Evolutionary conservation across 2,888 invertebrate genomes (phyloP).

Genomic region (Temnothorax ravouxi): DNA sequence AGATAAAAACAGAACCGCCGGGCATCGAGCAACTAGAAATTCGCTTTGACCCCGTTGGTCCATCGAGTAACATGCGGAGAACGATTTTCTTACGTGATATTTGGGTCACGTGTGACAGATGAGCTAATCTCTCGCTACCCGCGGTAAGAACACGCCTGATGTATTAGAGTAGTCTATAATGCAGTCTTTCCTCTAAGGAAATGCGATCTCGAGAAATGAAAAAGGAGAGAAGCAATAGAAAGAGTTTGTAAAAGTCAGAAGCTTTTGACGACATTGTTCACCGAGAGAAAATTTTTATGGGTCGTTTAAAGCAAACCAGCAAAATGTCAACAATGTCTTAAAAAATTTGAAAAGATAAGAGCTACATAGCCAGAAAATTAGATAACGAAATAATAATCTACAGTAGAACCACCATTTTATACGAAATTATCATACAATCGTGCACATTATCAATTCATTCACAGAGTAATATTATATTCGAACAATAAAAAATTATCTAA

Average conservation of each 20-base stretch:
- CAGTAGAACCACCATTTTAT: background rate
- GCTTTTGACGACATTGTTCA: background rate
- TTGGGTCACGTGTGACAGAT: slow-evolving; percentile 51
- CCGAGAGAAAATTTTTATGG: background rate
- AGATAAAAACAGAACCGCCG: slow-evolving; percentile 16
- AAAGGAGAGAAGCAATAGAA: background rate
- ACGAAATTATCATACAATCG: background rate
- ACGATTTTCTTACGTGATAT: slow-evolving; percentile 42
- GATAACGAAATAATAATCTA: background rate
- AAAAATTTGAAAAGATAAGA: background rate
- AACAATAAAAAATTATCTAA: slow-evolving; percentile 41
- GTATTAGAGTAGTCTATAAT: slow-evolving; percentile 31
- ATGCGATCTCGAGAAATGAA: slow-evolving; percentile 23
- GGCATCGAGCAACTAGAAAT: slow-evolving; percentile 21
- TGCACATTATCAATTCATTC: background rate
- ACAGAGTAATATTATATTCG: background rate
- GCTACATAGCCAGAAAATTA: background rate
- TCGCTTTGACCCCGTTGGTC: slow-evolving; percentile 13
- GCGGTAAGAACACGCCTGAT: slow-evolving; percentile 31
- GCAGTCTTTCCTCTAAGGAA: slow-evolving; percentile 15
- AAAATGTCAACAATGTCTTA: background rate
- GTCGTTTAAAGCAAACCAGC: background rate
- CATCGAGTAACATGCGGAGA: slow-evolving; percentile 17
- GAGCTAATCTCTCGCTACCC: slow-evolving; percentile 43
- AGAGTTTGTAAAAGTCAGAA: background rate